Evolutionary conservation across 2,113 vertebrate genomes (phyloP), one percentile per base, ranked within the genome.

Genomic region (Hyla sarda): DNA sequence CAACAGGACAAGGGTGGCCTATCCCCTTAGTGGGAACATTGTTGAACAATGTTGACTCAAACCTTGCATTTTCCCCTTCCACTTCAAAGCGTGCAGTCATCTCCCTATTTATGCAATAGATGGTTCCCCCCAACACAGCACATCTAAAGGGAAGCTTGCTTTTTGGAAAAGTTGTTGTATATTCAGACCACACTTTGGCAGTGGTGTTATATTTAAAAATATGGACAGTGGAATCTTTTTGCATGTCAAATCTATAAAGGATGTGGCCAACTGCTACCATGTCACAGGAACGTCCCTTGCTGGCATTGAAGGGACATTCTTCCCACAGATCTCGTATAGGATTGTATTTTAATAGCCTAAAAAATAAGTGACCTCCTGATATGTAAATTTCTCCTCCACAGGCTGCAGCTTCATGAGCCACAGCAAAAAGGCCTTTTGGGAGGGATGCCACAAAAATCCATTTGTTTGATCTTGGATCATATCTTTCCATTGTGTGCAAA

Each of bases 321-420:
- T 87, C 87, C 92, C 92, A 93, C 0, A 45, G 32, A 30, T 93
- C 89, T 72, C 84, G 87, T 21, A 0, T 1, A 0, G 92, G 92
- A 21, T 89, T 89, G 88, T 92, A 93, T 62, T 89, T 85, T 67
- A 93, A 90, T 81, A 93, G 37, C 23, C 92, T 91, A 82, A 89
- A 91, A 72, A 92, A 92, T 75, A 93, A 89, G 45, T 90, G 91
- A 23, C 92, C 92, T 28, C 92, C 92, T 0, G 92, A 91, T 67
- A 93, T 89, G 0, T 92, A 93, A 83, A 93, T 90, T 69, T 92
- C 90, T 56, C 92, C 92, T 3, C 87, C 89, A 88, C 92, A 92
- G 34, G 90, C 91, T 81, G 89, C 90, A 2, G 92, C 92, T 82
- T 93, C 90, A 0, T 93, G 92, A 0, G 90, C 91, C 87, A 93